phyloP scores from a whole-genome alignment of 2,888 invertebrate species.

The Norana najaformis region DNA sequence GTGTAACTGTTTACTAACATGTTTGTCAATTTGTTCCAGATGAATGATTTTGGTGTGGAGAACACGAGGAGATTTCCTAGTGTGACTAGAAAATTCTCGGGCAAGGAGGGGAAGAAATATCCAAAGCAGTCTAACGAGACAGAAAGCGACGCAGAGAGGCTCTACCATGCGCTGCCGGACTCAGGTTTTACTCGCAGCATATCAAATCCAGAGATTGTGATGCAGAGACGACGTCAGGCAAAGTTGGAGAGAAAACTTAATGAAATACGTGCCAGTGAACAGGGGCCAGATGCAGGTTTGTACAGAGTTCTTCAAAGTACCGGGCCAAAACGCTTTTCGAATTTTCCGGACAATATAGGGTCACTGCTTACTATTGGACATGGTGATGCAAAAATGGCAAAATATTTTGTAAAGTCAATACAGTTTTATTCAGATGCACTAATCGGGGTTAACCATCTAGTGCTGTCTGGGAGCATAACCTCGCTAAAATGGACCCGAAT shows the following conservation, averaged over 20 bases:
- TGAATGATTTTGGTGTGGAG: background rate
- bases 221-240: conserved; percentile 92
- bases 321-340: no score
- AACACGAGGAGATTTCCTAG: background rate
- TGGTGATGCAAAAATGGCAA: no score
- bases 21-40: background rate
- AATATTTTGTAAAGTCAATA: no score
- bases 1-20: background rate
- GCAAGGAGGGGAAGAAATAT: conserved; percentile 87
- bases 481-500: no score
- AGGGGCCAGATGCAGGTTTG: conserved; percentile 82
- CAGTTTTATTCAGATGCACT: no score
- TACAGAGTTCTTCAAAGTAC: no score
- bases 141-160: conserved; percentile 64
- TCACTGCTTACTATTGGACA: no score
- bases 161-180: conserved; percentile 82
- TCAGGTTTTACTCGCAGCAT: conserved; percentile 96
- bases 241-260: conserved; percentile 91
- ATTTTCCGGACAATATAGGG: no score
- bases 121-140: conserved; percentile 44
- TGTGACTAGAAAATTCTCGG: conserved; percentile 75
- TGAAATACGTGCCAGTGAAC: conserved; percentile 86
- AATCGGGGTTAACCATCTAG: no score
- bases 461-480: no score
- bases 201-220: conserved; percentile 98